phyloP scores from a whole-genome alignment of 2,797 vertebrate genomes.

The Muscicapa comitata region DNA sequence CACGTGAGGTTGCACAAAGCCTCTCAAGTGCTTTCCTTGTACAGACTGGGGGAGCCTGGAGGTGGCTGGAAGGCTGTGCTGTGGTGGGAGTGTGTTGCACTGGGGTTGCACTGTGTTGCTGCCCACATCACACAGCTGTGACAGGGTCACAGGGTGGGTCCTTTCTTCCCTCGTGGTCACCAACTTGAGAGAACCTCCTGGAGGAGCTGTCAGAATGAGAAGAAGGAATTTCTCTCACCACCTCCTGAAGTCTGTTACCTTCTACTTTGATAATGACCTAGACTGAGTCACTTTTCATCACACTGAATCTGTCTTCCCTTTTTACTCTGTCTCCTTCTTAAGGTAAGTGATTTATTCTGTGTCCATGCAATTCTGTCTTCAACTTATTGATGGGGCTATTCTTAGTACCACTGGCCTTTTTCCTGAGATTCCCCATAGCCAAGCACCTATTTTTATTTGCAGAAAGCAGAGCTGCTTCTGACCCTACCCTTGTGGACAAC shows the following conservation, averaged over 20 bases:
- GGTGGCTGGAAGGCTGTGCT: neutral
- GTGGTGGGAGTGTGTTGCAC: neutral
- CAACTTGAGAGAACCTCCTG: neutral
- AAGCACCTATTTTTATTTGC: neutral
- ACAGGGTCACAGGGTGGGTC: neutral
- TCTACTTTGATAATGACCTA: neutral
- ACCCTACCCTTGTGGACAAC: neutral
- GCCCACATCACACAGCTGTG: accelerated
- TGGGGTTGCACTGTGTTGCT: neutral
- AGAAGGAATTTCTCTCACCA: neutral
- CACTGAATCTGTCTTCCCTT: neutral
- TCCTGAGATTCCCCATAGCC: too few species aligned
- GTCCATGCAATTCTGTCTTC: neutral
- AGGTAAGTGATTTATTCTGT: neutral
- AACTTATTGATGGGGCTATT: neutral
- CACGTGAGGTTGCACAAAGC: accelerated
- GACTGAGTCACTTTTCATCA: neutral
- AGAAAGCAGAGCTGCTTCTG: neutral
- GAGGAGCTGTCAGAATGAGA: neutral
- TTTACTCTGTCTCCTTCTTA: neutral
- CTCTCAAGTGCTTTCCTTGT: neutral
- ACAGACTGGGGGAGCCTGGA: neutral
- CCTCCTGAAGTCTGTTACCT: neutral
- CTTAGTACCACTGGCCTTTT: neutral
- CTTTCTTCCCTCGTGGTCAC: neutral